Conservation (phyloP, 2,888 invertebrate species). For the Zhengitettix transpicula region DNA sequence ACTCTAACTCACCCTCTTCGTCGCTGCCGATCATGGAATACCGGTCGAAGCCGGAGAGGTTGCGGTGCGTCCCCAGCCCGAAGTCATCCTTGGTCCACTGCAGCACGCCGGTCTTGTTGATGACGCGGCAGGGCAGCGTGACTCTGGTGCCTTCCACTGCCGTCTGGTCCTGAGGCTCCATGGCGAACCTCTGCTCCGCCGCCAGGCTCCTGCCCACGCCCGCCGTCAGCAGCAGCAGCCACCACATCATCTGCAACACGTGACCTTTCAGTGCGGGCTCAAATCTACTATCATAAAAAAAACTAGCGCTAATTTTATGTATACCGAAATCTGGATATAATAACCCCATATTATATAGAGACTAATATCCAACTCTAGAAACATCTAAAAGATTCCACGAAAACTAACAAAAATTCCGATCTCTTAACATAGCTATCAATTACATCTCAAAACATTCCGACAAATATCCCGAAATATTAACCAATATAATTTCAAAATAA, state of each 20-base stretch:
- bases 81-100: conserved; percentile 98
- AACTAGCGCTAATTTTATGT: too few species aligned
- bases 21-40: conserved; percentile 94
- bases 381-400: too few species aligned
- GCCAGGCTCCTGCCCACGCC: conserved; percentile 24
- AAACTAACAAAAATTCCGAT: too few species aligned
- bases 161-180: conserved; percentile 82
- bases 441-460: too few species aligned
- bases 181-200: conserved; percentile 69
- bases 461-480: too few species aligned
- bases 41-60: conserved; percentile 79
- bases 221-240: conserved; percentile 25
- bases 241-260: conserved; percentile 15
- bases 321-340: too few species aligned
- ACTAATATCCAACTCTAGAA: too few species aligned
- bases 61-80: conserved; percentile 79
- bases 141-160: conserved; percentile 78
- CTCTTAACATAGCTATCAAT: too few species aligned
- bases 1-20: conserved; percentile 57
- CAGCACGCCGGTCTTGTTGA: conserved; percentile 71
- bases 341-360: too few species aligned
- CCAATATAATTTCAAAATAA: too few species aligned
- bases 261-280: too few species aligned
- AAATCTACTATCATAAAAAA: too few species aligned
- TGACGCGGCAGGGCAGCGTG: conserved; percentile 77